Percentiles rank a stretch among this genome's conserved stretches.
Conservation (phyloP, 1,140 invertebrate species). For the Medauroidea extradentata region DNA sequence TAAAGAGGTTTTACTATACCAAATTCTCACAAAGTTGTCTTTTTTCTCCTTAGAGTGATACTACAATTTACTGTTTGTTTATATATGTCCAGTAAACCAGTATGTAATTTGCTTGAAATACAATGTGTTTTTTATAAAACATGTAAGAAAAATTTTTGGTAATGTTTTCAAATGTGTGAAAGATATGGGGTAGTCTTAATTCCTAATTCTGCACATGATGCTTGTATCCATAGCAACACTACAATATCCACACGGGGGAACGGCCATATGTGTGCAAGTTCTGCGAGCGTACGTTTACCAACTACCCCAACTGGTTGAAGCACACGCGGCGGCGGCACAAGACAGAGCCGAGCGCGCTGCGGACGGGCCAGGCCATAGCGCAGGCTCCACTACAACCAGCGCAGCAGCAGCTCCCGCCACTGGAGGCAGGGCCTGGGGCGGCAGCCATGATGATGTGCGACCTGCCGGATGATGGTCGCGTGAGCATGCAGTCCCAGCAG, state of each 20-base stretch:
- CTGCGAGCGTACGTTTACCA: constrained; percentile 51
- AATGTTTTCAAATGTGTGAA: too few relatives aligned
- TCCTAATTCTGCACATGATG: neutral
- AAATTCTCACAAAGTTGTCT: too few relatives aligned
- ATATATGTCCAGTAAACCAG: too few relatives aligned
- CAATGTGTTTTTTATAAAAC: too few relatives aligned
- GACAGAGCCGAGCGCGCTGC: constrained; percentile 35
- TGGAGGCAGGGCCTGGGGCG: neutral
- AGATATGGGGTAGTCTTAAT: too few relatives aligned
- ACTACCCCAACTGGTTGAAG: constrained; percentile 54
- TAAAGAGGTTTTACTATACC: too few relatives aligned
- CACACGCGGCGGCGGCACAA: constrained; percentile 51
- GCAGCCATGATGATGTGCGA: neutral
- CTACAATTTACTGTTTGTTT: too few relatives aligned
- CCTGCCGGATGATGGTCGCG: neutral
- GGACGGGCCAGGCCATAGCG: neutral
- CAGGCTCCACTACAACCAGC: too few relatives aligned
- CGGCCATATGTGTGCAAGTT: constrained; percentile 51
- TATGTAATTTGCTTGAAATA: too few relatives aligned
- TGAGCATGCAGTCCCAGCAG: neutral
- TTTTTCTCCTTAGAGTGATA: too few relatives aligned
- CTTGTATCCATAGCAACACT: constrained; percentile 40
- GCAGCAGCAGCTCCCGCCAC: neutral
- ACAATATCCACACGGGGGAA: constrained; percentile 51
- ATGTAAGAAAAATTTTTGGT: too few relatives aligned